Conservation (phyloP, 2,797 vertebrate species). For the Apogon hyalosoma region DNA sequence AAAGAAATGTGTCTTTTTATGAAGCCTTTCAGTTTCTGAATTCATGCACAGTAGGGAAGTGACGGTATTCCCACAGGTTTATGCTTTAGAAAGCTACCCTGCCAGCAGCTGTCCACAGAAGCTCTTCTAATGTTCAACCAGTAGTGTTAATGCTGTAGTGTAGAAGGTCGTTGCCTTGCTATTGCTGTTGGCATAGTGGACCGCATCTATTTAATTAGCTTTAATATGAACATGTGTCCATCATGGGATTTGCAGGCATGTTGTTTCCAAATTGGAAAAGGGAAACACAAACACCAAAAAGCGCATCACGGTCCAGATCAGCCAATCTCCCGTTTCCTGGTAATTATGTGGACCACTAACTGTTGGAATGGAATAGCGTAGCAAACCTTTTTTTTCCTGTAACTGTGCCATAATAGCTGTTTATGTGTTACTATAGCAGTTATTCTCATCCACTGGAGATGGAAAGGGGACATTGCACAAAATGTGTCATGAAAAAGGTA, state of each 20-base stretch:
- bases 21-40: neutral
- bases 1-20: neutral
- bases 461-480: slow-evolving; percentile 38
- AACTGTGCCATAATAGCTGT: slow-evolving; percentile 52
- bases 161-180: slow-evolving; percentile 34
- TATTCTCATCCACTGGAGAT: slow-evolving; percentile 55
- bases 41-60: slow-evolving; percentile 7
- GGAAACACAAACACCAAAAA: slow-evolving; percentile 33
- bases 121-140: slow-evolving; percentile 1
- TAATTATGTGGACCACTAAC: slow-evolving; percentile 80
- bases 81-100: neutral
- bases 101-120: slow-evolving; percentile 3
- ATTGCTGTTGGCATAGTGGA: slow-evolving; percentile 10
- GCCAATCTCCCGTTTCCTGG: slow-evolving; percentile 65
- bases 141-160: slow-evolving; percentile 8
- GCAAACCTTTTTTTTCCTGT: slow-evolving; percentile 46
- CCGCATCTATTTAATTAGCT: slow-evolving; percentile 39
- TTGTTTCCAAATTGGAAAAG: slow-evolving; percentile 36
- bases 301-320: slow-evolving; percentile 36
- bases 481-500: slow-evolving; percentile 70
- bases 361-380: slow-evolving; percentile 66
- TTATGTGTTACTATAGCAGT: slow-evolving; percentile 63
- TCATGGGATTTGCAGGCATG: slow-evolving; percentile 11
- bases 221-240: slow-evolving; percentile 26
- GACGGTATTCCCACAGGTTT: neutral